phyloP scores from a whole-genome alignment of 2,797 vertebrate species.

The Mionectes olivaceus region DNA sequence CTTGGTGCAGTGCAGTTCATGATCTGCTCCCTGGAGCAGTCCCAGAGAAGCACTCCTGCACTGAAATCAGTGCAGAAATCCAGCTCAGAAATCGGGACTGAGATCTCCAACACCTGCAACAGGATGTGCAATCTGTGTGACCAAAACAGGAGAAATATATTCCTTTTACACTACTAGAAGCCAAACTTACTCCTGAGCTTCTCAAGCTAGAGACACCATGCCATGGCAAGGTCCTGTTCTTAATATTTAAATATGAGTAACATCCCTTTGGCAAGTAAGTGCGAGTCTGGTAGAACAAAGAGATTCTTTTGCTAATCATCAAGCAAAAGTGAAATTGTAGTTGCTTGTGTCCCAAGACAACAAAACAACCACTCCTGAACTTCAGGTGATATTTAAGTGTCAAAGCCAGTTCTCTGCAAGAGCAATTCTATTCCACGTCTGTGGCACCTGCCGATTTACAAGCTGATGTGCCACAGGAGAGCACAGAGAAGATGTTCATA shows the following conservation, averaged over 20 bases:
- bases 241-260: neutral
- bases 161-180: neutral
- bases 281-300: neutral
- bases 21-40: neutral
- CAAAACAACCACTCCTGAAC: neutral
- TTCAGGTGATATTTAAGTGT: neutral
- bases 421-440: neutral
- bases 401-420: neutral
- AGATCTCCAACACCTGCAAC: neutral
- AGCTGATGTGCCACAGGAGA: conserved; percentile 19
- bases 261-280: neutral
- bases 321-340: neutral
- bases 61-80: accelerated
- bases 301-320: neutral
- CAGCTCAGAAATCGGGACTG: accelerated
- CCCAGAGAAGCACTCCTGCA: neutral
- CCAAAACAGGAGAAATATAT: neutral
- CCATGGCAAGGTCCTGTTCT: neutral
- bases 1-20: neutral
- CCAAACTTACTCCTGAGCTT: neutral
- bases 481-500: neutral
- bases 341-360: neutral
- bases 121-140: neutral
- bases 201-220: neutral
- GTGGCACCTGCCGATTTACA: conserved; percentile 20